These are phyloP conservation scores for Plumapathes pennacea DNA, from an alignment of 92 coral and sea anemone genomes.

Conservation along the genomic window DNA sequence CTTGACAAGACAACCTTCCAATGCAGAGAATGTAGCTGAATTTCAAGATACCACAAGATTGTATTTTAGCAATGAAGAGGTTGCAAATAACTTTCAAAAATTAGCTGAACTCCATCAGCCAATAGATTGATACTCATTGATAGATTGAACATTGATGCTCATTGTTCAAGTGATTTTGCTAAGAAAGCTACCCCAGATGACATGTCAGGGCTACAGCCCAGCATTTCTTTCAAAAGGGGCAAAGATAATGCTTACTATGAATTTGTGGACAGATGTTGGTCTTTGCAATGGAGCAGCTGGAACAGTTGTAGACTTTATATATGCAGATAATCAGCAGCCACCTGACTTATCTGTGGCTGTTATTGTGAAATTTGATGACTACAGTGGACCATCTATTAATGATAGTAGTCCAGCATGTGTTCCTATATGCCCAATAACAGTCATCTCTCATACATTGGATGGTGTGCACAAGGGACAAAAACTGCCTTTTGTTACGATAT, in stretches of 20 bases:
- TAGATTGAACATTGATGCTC: conserved; percentile 26
- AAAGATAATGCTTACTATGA: conserved; percentile 44
- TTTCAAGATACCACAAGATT: conserved; percentile 25
- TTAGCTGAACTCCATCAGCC: conserved; percentile 13
- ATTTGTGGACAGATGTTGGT: conserved; percentile 47
- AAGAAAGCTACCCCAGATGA: conserved; percentile 29
- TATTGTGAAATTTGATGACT: conserved; percentile 23
- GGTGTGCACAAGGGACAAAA: conserved; percentile 22
- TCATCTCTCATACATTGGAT: conserved; percentile 1
- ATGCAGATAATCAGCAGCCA: conserved; percentile 6
- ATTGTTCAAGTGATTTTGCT: conserved; percentile 14
- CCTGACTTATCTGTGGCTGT: conserved; percentile 24
- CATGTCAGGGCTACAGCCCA: conserved; percentile 39
- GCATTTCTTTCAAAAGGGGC: conserved; percentile 26
- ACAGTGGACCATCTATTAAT: conserved; percentile 16
- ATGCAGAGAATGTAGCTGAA: conserved; percentile 9
- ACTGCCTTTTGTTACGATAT: too few relatives aligned
- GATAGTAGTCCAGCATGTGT: conserved; percentile 14
- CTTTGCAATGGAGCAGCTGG: conserved; percentile 52
- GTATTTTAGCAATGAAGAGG: conserved; percentile 15
- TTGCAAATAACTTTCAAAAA: conserved; percentile 14
- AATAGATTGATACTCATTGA: too few relatives aligned
- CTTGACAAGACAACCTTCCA: conserved; percentile 42
- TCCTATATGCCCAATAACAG: conserved; percentile 29
- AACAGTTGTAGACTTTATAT: conserved; percentile 16